These are phyloP conservation scores for mouse (Mus musculus) DNA, from an alignment of 2,113 vertebrate species.

Conservation along the genomic window DNA sequence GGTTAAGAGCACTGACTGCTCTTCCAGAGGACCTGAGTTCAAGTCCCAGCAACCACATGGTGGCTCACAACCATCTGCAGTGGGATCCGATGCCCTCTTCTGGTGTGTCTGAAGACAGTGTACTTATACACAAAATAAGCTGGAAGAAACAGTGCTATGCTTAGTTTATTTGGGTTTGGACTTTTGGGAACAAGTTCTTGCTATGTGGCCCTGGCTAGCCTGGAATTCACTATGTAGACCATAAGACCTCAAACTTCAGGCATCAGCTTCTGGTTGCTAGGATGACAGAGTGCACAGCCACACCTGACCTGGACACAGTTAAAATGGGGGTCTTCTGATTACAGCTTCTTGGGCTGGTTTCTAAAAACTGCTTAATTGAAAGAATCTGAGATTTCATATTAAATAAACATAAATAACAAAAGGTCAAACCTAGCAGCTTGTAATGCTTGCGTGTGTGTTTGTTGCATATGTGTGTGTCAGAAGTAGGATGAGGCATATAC, in stretches of 20 bases:
- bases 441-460: neutral
- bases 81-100: neutral
- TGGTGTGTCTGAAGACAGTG: neutral
- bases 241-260: too few species aligned
- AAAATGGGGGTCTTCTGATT: conserved; percentile 17
- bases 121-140: too few species aligned
- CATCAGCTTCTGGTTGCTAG: too few species aligned
- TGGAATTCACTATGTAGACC: too few species aligned
- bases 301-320: neutral
- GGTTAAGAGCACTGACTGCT: too few species aligned
- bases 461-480: neutral
- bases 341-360: neutral
- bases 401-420: conserved; percentile 22
- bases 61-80: too few species aligned
- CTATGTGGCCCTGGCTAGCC: too few species aligned
- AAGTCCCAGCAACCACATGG: too few species aligned
- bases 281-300: neutral
- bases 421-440: neutral
- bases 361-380: conserved; percentile 6
- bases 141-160: too few species aligned
- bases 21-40: too few species aligned
- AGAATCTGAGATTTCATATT: conserved; percentile 16
- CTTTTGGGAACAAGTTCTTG: too few species aligned
- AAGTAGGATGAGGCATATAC: neutral
- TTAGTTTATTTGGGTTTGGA: too few species aligned